A percentile compares a stretch with the other conserved stretches of the same genome.
Evolutionary conservation across 2,888 invertebrate species (phyloP).

Genomic region (Gnatocerus cornutus): DNA sequence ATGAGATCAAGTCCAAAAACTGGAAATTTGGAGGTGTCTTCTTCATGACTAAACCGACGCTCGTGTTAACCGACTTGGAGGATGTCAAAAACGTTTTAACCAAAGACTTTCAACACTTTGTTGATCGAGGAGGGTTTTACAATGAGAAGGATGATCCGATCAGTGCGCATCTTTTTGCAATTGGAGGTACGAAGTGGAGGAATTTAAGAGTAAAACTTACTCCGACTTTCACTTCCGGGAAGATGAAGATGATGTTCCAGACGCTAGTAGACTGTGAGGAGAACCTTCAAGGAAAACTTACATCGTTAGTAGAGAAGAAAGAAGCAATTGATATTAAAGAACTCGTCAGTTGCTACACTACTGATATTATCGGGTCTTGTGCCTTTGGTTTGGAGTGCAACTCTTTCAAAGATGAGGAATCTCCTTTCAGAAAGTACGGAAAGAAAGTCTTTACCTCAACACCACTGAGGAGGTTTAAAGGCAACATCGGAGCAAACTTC

Average conservation of each 20-base stretch:
- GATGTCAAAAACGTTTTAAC: conserved; percentile 70
- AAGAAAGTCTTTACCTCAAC: conserved; percentile 1
- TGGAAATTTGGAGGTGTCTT: conserved; percentile 19
- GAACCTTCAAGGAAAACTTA: conserved; percentile 71
- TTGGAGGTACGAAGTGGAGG: conserved; percentile 68
- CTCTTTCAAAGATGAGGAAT: conserved; percentile 73
- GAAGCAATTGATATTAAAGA: conserved; percentile 65
- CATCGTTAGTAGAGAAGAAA: conserved; percentile 63
- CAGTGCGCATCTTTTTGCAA: conserved; percentile 66
- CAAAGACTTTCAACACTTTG: conserved; percentile 76
- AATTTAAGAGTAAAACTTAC: conserved; percentile 72
- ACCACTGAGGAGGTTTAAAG: background rate
- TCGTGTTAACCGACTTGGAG: conserved; percentile 55
- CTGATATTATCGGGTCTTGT: conserved; percentile 76
- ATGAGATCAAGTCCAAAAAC: conserved; percentile 45
- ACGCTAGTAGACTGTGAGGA: conserved; percentile 74
- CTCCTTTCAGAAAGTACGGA: conserved; percentile 66
- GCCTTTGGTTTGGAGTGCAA: conserved; percentile 77
- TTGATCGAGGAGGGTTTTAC: conserved; percentile 75
- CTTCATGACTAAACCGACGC: conserved; percentile 36
- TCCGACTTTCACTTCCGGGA: conserved; percentile 66
- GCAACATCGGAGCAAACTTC: background rate
- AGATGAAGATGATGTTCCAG: conserved; percentile 77
- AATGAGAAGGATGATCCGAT: conserved; percentile 75
- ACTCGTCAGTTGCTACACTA: conserved; percentile 74